Evolutionary conservation across 2,888 invertebrate species (phyloP).

Genomic region (Cephus rjabovi): DNA sequence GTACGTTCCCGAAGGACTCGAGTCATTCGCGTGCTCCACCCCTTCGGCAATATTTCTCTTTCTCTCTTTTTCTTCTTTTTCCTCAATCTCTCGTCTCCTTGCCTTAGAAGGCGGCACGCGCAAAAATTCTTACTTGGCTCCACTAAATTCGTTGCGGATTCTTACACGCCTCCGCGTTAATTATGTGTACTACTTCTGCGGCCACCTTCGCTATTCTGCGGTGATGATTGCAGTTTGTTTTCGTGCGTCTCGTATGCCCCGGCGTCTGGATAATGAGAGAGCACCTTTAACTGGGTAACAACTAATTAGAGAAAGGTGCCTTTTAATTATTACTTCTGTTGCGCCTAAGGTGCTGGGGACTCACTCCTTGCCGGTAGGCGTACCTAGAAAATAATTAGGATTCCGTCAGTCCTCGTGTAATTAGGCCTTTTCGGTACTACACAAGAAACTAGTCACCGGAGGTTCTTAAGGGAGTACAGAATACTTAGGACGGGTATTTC

Average conservation of each 20-base stretch:
- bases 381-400: constrained; percentile 47
- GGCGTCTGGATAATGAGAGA: constrained; percentile 26
- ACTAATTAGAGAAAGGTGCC: constrained; percentile 51
- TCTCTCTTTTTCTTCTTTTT: not conserved
- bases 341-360: not conserved
- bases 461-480: not conserved
- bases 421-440: constrained; percentile 34
- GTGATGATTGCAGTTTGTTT: not conserved
- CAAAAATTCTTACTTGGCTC: constrained; percentile 18
- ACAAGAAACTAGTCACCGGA: not conserved
- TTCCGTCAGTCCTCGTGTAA: constrained; percentile 32
- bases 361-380: constrained; percentile 35
- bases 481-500: not conserved
- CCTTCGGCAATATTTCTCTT: constrained; percentile 22
- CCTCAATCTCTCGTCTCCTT: not conserved
- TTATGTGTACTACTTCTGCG: not conserved
- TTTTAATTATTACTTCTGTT: constrained; percentile 33
- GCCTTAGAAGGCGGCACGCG: not conserved
- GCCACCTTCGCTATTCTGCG: not conserved
- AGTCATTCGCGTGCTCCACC: constrained; percentile 34
- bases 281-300: constrained; percentile 31
- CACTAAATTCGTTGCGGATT: constrained; percentile 32
- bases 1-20: constrained; percentile 19
- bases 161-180: not conserved
- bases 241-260: not conserved